phyloP scores from a whole-genome alignment of 2,113 vertebrate genomes.

The Montifringilla adamsi region DNA sequence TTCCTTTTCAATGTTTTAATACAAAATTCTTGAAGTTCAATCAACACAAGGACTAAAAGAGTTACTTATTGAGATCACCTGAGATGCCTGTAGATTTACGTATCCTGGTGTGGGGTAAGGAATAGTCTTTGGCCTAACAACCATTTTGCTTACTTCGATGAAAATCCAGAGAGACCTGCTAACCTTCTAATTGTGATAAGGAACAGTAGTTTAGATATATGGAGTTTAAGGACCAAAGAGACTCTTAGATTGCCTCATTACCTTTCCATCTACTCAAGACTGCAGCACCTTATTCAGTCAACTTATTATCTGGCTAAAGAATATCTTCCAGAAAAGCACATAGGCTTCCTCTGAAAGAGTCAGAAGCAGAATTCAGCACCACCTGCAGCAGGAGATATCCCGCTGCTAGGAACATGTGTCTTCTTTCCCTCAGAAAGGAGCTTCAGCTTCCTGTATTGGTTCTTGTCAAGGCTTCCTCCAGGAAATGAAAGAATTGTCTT shows the following conservation, averaged over 20 bases:
- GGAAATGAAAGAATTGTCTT: slow-evolving; percentile 1
- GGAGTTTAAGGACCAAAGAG: not conserved
- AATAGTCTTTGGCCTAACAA: not conserved
- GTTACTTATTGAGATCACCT: not conserved
- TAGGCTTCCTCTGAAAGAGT: not conserved
- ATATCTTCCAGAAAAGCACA: not conserved
- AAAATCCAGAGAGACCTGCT: not conserved
- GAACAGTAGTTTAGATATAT: not conserved
- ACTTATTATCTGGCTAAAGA: not conserved
- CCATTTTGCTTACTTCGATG: not conserved
- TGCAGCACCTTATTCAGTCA: not conserved
- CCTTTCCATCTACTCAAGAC: not conserved
- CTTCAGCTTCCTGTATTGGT: not conserved
- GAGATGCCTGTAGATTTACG: not conserved
- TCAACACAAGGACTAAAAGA: not conserved
- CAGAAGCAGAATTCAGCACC: not conserved
- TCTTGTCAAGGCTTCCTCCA: not conserved
- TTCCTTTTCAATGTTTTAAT: not conserved
- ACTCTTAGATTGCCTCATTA: not conserved
- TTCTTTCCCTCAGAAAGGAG: not conserved
- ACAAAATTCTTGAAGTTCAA: not conserved
- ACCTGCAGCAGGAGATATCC: not conserved
- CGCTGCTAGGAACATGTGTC: not conserved
- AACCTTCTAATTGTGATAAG: not conserved
- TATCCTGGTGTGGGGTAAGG: not conserved